Base-by-base conservation (phyloP, 1,140 invertebrate genomes). In the Micrasema minimum region DNA sequence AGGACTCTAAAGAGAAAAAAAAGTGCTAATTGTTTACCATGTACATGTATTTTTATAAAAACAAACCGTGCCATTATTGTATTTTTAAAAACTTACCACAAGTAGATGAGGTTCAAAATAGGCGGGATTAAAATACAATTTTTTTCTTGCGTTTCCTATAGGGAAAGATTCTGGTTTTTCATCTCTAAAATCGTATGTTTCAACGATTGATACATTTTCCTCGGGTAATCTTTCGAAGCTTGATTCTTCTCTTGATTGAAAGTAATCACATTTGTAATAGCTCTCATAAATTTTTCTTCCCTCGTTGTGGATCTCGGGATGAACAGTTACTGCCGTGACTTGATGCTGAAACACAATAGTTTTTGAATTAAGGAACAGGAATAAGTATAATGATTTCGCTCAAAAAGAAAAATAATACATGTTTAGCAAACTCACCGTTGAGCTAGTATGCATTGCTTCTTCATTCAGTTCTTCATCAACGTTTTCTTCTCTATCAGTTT, bases 81-180 rank as follows among this genome's bases (percentile, higher is more conserved):
- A 48, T 20, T 9, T 23, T 2, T 4, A 62, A 43, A 46, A 6
- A 14, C 87, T 87, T 85, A 94, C 93, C 82, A 91, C 80, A 76
- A 96, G 83, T 22, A 94, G 78, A 77, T 95, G 92, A 43, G 91
- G 91, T 78, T 96, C 93, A 77, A 96, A 95, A 77, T 94, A 95
- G 2, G 93, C 92, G 1, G 93, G 93, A 80, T 95, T 95, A 75
- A 96, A 94, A 77, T 94, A 94, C 0, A 95, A 83, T 77, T 95
- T 94, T 69, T 90, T 88, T 62, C 92, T 84, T 7, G 90, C 88
- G 65, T 85, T 88, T 7, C 89, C 85, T 69, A 91, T 89, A 51
- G 88, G 86, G 53, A 87, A 86, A 51, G 87, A 86, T 74, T 90
- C 88, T 59, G 88, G 79, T 53, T 83, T 82, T 50, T 90, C 89